Evolutionary conservation across 2,888 invertebrate genomes (phyloP), one percentile per base, ranked within the genome.

Genomic region (Dynastes grantii): DNA sequence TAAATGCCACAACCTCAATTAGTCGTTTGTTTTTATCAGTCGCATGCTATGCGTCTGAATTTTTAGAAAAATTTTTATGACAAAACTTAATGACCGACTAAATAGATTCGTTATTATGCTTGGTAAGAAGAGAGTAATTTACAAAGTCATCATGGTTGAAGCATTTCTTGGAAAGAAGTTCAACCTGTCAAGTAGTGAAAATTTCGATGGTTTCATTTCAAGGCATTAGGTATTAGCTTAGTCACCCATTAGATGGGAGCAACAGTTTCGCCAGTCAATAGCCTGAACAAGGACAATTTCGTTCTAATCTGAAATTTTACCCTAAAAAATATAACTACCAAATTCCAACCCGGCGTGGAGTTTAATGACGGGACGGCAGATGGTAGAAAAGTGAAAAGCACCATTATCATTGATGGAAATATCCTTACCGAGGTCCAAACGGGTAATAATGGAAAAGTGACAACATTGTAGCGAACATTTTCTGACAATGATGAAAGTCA

Each of bases 351-450:
- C 40, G 95, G 95, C 2, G 94, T 95, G 83, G 96, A 97, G 88
- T 96, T 97, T 88, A 96, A 96, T 49, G 96, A 97, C 89, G 96
- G 95, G 84, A 96, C 97, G 16, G 93, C 95, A 82, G 97, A 98
- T 88, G 97, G 97, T 37, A 93, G 96, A 80, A 95, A 95, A 89
- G 96, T 97, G 77, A 93, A 94, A 89, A 92, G 94, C 0, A 90
- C 92, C 78, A 92, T 95, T 88, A 95, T 93, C 6, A 89, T 95
- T 84, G 95, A 97, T 4, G 97, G 95, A 78, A 94, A 94, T 89
- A 95, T 93, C 82, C 89, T 98, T 86, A 92, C 93, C 83, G 97
- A 97, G 87, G 91, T 94, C 65, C 97, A 98, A 90, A 94, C 94
- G 86, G 94, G 94, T 51, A 89, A 89, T 29, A 93, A 93, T 76